Conservation (phyloP, 2,888 invertebrate species). For the Trichopoda pennipes region DNA sequence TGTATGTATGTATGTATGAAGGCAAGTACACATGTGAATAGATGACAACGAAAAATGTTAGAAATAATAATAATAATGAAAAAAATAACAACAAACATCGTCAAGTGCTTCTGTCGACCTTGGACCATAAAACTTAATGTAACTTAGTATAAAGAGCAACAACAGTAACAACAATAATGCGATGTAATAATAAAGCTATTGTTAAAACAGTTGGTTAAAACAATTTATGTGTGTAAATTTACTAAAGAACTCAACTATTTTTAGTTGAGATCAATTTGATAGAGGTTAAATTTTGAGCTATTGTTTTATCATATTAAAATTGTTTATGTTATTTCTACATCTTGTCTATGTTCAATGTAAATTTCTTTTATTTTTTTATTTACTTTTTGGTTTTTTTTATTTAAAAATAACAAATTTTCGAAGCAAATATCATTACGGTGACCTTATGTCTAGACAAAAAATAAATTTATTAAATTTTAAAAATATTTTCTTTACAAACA, state of each 20-base stretch:
- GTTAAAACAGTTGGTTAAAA: conserved; percentile 29
- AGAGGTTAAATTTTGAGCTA: conserved; percentile 27
- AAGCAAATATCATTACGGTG: no score
- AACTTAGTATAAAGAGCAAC: conserved; percentile 43
- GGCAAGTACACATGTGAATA: conserved; percentile 13
- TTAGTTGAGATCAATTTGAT: conserved; percentile 41
- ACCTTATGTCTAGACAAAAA: no score
- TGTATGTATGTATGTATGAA: background rate
- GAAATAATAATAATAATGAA: conserved; percentile 11
- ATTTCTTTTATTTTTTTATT: background rate
- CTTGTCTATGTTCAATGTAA: background rate
- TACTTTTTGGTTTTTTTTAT: no score
- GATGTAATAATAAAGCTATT: conserved; percentile 48
- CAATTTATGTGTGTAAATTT: conserved; percentile 15
- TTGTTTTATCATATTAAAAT: background rate
- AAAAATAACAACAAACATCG: no score
- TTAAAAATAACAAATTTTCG: no score
- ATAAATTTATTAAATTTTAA: no score
- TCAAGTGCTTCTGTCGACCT: conserved; percentile 68
- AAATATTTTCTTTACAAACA: no score
- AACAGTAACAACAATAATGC: conserved; percentile 32
- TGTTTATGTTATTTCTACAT: background rate
- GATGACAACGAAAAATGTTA: conserved; percentile 46
- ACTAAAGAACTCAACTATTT: conserved; percentile 14
- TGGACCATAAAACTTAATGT: conserved; percentile 69